phyloP scores from a whole-genome alignment of 2,113 vertebrate genomes.

The Chrysochloris asiatica region DNA sequence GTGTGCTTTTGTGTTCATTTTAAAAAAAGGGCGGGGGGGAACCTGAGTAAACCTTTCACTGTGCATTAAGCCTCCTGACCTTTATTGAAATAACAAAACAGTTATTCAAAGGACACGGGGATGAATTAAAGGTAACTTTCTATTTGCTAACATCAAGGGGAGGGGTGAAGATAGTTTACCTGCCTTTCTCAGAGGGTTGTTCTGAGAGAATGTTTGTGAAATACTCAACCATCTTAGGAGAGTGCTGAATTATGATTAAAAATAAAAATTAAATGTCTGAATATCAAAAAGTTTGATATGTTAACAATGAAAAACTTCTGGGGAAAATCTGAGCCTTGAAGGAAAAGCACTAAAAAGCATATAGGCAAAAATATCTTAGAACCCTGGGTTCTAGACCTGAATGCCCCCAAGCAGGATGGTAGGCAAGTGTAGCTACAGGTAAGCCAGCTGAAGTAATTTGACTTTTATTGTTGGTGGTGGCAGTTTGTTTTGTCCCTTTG shows the following conservation, averaged over 20 bases:
- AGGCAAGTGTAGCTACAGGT: neutral
- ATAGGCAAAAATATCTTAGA: neutral
- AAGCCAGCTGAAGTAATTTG: neutral
- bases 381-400: neutral
- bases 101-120: conserved; percentile 75
- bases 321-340: neutral
- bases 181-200: conserved; percentile 36
- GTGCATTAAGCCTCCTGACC: conserved; percentile 78
- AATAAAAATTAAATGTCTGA: conserved; percentile 55
- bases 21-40: conserved; percentile 6
- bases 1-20: conserved; percentile 66
- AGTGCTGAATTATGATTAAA: neutral
- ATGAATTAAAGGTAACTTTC: conserved; percentile 78
- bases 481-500: neutral
- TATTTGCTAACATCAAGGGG: conserved; percentile 70
- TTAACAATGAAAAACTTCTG: conserved; percentile 57
- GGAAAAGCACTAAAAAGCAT: neutral
- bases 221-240: neutral
- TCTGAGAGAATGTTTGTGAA: conserved; percentile 63
- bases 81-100: conserved; percentile 81
- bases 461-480: neutral
- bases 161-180: neutral
- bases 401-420: neutral
- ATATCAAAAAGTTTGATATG: conserved; percentile 54
- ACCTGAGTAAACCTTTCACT: conserved; percentile 66